These are phyloP conservation scores for Syncerus caffer DNA, from an alignment of 2,797 vertebrate species.

Conservation along the genomic window DNA sequence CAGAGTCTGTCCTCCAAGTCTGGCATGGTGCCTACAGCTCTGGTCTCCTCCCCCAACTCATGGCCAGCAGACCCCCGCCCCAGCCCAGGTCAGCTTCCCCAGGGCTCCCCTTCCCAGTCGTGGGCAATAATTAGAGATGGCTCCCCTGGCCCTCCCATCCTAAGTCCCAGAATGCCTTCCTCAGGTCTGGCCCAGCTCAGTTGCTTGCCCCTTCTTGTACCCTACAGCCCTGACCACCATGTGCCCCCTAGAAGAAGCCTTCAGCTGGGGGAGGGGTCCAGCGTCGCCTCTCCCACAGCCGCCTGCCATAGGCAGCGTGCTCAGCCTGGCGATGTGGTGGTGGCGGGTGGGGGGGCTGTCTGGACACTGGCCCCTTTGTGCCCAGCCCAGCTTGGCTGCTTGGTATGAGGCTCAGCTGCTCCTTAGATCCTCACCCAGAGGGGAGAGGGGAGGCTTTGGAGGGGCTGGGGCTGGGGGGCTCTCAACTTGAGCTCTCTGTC, in stretches of 20 bases:
- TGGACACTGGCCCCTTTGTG: constrained; percentile 77
- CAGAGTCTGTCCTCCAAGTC: constrained; percentile 2
- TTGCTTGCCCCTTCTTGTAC: neutral
- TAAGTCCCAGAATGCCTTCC: neutral
- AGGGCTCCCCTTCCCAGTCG: neutral
- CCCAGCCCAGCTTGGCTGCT: constrained; percentile 77
- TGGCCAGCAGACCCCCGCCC: neutral
- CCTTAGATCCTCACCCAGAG: constrained; percentile 76
- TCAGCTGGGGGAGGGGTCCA: constrained; percentile 31
- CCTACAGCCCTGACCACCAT: neutral
- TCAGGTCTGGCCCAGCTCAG: neutral
- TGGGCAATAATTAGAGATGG: neutral
- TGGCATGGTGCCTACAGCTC: neutral
- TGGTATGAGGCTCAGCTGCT: constrained; percentile 83
- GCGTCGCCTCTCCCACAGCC: neutral
- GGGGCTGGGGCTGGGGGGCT: neutral
- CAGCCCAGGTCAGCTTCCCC: constrained; percentile 17
- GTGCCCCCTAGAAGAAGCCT: constrained; percentile 51
- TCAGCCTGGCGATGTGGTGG: constrained; percentile 74
- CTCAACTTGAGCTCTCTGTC: neutral
- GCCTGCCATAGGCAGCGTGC: constrained; percentile 68
- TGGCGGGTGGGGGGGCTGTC: constrained; percentile 11
- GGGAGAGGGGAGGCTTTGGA: constrained; percentile 52
- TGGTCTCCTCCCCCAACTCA: neutral
- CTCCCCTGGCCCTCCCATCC: neutral